Evolutionary conservation across 2,797 vertebrate genomes (phyloP).

Genomic region (Falco biarmicus): DNA sequence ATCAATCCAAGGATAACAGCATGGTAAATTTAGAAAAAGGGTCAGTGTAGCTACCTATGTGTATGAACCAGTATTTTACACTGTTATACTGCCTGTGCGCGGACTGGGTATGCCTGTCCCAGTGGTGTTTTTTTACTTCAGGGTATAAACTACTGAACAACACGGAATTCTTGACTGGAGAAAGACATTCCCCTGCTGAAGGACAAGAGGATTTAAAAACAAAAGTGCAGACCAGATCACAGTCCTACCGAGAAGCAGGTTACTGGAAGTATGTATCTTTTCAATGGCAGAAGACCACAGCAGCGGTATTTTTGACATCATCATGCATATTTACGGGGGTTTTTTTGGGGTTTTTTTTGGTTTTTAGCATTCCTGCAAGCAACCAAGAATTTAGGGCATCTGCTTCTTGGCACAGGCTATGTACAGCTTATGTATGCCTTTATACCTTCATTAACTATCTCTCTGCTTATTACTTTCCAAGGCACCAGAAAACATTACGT

Average conservation of each 20-base stretch:
- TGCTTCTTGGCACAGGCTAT: neutral
- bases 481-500: neutral
- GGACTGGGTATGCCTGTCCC: neutral
- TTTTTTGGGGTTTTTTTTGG: no score
- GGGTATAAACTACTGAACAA: neutral
- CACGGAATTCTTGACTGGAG: neutral
- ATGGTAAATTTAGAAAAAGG: neutral
- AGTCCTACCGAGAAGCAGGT: neutral
- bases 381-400: neutral
- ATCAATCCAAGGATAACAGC: constrained; percentile 53
- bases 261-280: neutral
- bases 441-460: neutral
- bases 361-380: neutral
- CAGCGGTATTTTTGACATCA: neutral
- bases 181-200: neutral
- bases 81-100: neutral
- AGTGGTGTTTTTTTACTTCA: neutral
- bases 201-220: neutral
- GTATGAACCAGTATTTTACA: neutral
- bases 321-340: neutral
- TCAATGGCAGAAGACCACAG: neutral
- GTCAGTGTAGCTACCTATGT: neutral
- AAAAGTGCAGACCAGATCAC: neutral
- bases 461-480: neutral
- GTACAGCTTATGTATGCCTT: neutral